phyloP scores from a whole-genome alignment of 2,888 invertebrate species.

The Incurvaria masculella region DNA sequence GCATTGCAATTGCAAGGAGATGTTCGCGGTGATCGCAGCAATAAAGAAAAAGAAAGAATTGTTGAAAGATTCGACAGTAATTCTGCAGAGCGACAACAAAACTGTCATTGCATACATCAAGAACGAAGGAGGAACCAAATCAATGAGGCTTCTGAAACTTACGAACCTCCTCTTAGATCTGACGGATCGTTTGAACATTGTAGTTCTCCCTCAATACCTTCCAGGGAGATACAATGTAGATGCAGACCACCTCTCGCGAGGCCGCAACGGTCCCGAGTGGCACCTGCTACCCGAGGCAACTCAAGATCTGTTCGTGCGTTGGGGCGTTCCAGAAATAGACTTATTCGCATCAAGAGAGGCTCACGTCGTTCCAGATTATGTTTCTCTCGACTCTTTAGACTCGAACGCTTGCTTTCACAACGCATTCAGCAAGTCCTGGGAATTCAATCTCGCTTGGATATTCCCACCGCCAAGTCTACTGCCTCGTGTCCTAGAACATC shows the following conservation, averaged over 20 bases:
- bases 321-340: slow-evolving; percentile 17
- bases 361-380: slow-evolving; percentile 14
- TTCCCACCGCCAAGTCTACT: slow-evolving; percentile 10
- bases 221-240: slow-evolving; percentile 17
- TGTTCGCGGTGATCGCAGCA: slow-evolving; percentile 14
- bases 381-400: slow-evolving; percentile 14
- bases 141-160: not conserved
- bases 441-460: slow-evolving; percentile 8
- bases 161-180: slow-evolving; percentile 6
- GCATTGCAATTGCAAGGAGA: slow-evolving; percentile 15
- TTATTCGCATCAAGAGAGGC: slow-evolving; percentile 15
- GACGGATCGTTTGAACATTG: slow-evolving; percentile 11
- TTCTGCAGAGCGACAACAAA: slow-evolving; percentile 18
- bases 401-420: slow-evolving; percentile 15
- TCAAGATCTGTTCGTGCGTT: slow-evolving; percentile 11
- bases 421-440: slow-evolving; percentile 13
- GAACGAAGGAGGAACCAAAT: slow-evolving; percentile 19
- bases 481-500: slow-evolving; percentile 7
- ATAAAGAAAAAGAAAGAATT: not conserved
- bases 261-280: slow-evolving; percentile 13
- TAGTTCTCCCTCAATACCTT: slow-evolving; percentile 12
- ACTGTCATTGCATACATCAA: slow-evolving; percentile 18
- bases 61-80: slow-evolving; percentile 7
- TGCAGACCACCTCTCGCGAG: slow-evolving; percentile 17
- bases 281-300: slow-evolving; percentile 12